Conservation (phyloP, 2,888 invertebrate species). For the Brenthis ino region DNA sequence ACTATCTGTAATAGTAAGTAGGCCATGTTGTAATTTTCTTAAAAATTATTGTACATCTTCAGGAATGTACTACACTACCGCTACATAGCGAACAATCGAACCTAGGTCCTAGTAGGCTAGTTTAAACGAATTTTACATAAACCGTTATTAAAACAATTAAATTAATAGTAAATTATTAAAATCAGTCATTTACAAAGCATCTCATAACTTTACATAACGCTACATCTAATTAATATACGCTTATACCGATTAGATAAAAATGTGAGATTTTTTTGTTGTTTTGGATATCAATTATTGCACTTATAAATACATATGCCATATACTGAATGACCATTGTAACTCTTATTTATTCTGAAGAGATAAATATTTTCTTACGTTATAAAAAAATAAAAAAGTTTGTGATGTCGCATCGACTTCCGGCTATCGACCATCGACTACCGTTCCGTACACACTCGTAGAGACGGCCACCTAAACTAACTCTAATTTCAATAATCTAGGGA, state of each 20-base stretch:
- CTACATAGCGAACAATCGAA: slow-evolving; percentile 56
- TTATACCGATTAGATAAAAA: slow-evolving; percentile 40
- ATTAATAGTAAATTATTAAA: slow-evolving; percentile 66
- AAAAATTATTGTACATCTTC: slow-evolving; percentile 70
- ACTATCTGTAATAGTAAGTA: slow-evolving; percentile 56
- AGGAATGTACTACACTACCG: slow-evolving; percentile 75
- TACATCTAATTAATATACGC: slow-evolving; percentile 37
- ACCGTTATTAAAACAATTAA: slow-evolving; percentile 67
- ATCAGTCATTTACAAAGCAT: slow-evolving; percentile 75
- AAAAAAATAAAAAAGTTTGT: slow-evolving; percentile 35
- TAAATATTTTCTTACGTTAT: slow-evolving; percentile 31
- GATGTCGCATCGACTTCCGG: slow-evolving; percentile 14
- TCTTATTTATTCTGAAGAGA: slow-evolving; percentile 21
- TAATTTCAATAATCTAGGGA: slow-evolving; percentile 45
- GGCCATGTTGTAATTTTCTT: slow-evolving; percentile 57
- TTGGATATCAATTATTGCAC: slow-evolving; percentile 61
- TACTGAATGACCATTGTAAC: slow-evolving; percentile 18
- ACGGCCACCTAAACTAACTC: slow-evolving; percentile 4
- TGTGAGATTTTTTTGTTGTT: slow-evolving; percentile 49
- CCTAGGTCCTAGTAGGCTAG: slow-evolving; percentile 32
- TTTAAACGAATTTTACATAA: slow-evolving; percentile 46
- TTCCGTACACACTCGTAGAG: too few relatives aligned
- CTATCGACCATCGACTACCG: not conserved
- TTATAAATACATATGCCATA: slow-evolving; percentile 36
- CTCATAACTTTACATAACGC: slow-evolving; percentile 54